Evolutionary conservation across 2,113 vertebrate genomes (phyloP), one percentile per base, ranked within the genome.

Genomic region (Thomomys bottae): DNA sequence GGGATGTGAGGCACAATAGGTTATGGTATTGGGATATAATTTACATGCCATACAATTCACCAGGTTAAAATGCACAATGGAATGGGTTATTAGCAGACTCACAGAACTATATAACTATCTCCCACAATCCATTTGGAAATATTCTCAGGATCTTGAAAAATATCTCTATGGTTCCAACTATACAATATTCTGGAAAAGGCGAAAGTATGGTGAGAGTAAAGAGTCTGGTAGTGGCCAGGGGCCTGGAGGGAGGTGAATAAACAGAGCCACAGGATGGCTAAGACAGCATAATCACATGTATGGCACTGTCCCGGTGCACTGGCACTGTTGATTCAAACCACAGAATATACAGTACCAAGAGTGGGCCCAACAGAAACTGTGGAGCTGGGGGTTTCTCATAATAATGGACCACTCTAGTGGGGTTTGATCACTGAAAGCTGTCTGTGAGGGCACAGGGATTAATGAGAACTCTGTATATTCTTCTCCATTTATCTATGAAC

Each of bases 351-450:
- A 30, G 6, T 10, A 28, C 45, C 3, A 34, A 38, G 79, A 24
- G 23, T 45, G 18, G 3, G 24, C 11, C 26, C 34, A 18, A 24
- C 14, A 45, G 42, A 6, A 57, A 59, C 18, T 30, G 42, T 26
- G 28, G 30, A 28, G 34, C 6, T 1, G 1, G 36, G 70, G 32
- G 63, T 17, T 54, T 15, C 49, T 54, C 49, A 54, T 42, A 18
- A 42, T 20, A 6, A 26, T 23, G 72, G 4, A 1, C 30, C 21
- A 0, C n/a, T 54, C 3, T 32, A n/a, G 14, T 3, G 21, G 28
- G n/a, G 20, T 6, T 26, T 1, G 42, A 15, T 10, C 17, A 4
- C 4, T 9, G 36, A 32, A 57, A 36, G 6, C 59, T n/a, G 8
- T 18, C 0, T 30, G 3, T 17, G 32, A 12, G 30, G 3, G 34